Evolutionary conservation across 2,113 vertebrate genomes (phyloP).

Genomic region (Tragelaphus strepsiceros): DNA sequence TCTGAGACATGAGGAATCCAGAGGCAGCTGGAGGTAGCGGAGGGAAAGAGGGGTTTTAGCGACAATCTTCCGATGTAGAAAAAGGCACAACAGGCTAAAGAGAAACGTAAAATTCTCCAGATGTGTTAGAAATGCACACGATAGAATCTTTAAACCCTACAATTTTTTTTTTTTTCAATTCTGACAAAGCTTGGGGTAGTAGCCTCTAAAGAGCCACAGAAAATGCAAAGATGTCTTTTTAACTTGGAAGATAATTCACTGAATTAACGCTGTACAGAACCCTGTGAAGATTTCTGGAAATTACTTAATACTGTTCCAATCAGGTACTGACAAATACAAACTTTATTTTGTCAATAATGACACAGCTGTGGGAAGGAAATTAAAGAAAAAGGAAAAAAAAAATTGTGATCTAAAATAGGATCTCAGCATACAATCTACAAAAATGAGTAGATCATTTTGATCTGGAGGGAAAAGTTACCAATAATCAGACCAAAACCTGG

Average conservation of each 20-base stretch:
- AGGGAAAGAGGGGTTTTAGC: background rate
- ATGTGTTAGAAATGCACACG: background rate
- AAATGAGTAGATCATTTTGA: background rate
- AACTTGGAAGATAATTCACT: slow-evolving; percentile 16
- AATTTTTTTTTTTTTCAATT: background rate
- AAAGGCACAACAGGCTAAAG: background rate
- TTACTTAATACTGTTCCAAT: background rate
- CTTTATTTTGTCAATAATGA: slow-evolving; percentile 35
- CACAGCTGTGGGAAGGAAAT: background rate
- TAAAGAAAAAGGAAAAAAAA: background rate
- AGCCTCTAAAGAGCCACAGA: slow-evolving; percentile 6
- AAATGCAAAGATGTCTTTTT: slow-evolving; percentile 5
- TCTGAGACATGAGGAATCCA: background rate
- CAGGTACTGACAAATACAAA: slow-evolving; percentile 9
- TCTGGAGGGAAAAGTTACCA: background rate
- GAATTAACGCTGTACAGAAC: slow-evolving; percentile 20
- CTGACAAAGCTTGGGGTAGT: background rate
- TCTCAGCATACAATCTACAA: background rate
- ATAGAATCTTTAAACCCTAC: background rate
- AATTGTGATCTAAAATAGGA: background rate
- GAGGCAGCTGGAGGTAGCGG: background rate
- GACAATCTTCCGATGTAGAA: background rate
- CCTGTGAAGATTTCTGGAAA: slow-evolving; percentile 16
- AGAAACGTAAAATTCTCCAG: background rate
- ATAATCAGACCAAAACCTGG: background rate